Conservation (phyloP, 2,888 invertebrate genomes). For the Allacma fusca region DNA sequence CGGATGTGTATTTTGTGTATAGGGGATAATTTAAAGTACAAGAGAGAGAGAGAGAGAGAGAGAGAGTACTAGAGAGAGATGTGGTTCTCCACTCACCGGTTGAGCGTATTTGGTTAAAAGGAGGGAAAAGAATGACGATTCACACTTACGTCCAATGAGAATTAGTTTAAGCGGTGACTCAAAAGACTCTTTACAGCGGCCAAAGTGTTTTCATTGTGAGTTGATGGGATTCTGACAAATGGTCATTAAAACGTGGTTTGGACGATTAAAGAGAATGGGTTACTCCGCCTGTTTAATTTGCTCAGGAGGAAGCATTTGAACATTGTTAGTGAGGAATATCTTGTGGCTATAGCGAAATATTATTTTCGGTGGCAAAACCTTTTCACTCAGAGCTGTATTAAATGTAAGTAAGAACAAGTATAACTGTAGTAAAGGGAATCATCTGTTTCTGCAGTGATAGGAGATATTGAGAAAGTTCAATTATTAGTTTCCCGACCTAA, state of each 20-base stretch:
- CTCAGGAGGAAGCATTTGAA: constrained; percentile 38
- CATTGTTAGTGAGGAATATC: constrained; percentile 5
- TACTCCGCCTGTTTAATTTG: constrained; percentile 37
- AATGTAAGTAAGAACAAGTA: not conserved
- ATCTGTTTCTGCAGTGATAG: constrained; percentile 13
- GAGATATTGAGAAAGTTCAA: constrained; percentile 29
- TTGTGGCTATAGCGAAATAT: not conserved
- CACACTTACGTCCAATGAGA: constrained; percentile 29
- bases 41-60: constrained; percentile 17
- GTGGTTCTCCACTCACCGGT: constrained; percentile 17
- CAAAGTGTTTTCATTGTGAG: constrained; percentile 10
- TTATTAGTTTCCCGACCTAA: constrained; percentile 32
- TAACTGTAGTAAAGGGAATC: constrained; percentile 1
- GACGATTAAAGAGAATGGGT: constrained; percentile 30
- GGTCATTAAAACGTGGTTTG: constrained; percentile 33
- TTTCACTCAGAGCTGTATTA: constrained; percentile 11
- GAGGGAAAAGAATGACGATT: constrained; percentile 40
- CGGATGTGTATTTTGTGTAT: too few species aligned
- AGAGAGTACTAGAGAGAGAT: constrained; percentile 5
- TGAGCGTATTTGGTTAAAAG: constrained; percentile 32
- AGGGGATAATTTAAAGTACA: not conserved
- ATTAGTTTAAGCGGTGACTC: constrained; percentile 26
- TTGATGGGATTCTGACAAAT: constrained; percentile 38
- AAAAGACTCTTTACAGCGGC: constrained; percentile 31
- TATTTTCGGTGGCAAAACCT: constrained; percentile 28